These are phyloP conservation scores for Tenualosa thibaudeaui DNA, from an alignment of 2,797 vertebrate species.

Conservation along the genomic window DNA sequence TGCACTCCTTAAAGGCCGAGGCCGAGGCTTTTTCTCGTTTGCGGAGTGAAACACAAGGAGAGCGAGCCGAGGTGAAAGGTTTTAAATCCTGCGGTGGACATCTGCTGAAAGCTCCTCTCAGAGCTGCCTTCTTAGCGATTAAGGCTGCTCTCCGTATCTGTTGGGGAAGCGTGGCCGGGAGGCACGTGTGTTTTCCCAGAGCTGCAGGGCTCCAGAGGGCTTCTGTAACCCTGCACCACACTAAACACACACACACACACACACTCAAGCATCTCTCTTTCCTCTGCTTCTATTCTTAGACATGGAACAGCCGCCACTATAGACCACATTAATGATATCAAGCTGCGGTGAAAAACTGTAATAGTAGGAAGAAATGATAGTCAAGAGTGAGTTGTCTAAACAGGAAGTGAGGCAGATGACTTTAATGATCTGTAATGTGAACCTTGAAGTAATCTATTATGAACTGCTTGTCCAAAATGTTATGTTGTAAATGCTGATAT, in stretches of 20 bases:
- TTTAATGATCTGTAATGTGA: constrained; percentile 5
- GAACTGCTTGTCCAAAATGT: neutral
- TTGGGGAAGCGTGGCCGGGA: neutral
- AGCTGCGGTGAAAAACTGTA: neutral
- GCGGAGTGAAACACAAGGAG: constrained; percentile 4
- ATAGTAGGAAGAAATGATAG: constrained; percentile 10
- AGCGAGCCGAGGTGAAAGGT: constrained; percentile 9
- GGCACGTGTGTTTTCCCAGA: constrained; percentile 25
- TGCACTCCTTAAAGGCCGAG: neutral
- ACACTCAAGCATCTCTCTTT: neutral
- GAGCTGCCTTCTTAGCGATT: constrained; percentile 7
- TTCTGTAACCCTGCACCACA: constrained; percentile 23
- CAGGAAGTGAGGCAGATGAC: constrained; percentile 19
- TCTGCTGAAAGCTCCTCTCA: constrained; percentile 10
- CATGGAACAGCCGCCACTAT: neutral
- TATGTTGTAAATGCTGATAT: neutral
- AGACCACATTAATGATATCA: constrained; percentile 9
- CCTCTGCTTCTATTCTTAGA: constrained; percentile 20
- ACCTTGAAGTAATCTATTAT: neutral
- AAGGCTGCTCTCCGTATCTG: neutral
- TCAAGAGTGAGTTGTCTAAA: constrained; percentile 13
- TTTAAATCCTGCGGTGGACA: neutral
- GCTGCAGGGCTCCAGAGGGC: constrained; percentile 11
- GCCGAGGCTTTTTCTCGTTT: neutral
- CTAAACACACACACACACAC: constrained; percentile 4